Conservation (phyloP, 1,140 invertebrate species). For the Bombus terrestris region DNA sequence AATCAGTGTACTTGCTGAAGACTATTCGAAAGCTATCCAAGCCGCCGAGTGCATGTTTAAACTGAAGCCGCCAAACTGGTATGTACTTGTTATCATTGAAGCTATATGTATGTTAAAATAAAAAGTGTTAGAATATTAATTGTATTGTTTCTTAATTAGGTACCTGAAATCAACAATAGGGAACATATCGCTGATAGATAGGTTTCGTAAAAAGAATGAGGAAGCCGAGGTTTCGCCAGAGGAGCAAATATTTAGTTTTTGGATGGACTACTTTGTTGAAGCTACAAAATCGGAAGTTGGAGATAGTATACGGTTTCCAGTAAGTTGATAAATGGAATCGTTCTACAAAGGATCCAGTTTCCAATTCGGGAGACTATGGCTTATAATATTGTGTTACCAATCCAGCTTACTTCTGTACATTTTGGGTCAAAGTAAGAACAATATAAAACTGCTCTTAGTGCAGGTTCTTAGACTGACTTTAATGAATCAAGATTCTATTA, state of each 20-base stretch:
- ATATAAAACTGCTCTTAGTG: constrained; percentile 66
- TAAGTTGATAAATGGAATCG: constrained; percentile 83
- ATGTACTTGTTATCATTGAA: constrained; percentile 46
- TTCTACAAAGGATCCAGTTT: constrained; percentile 69
- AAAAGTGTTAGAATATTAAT: neutral
- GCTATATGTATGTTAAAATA: neutral
- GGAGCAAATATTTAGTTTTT: constrained; percentile 96
- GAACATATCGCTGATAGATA: constrained; percentile 97
- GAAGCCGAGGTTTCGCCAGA: constrained; percentile 88
- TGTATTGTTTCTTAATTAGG: constrained; percentile 78
- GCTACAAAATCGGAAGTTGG: constrained; percentile 91
- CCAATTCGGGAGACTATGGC: constrained; percentile 68
- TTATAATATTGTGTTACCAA: constrained; percentile 70
- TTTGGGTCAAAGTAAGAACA: constrained; percentile 71
- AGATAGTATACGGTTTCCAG: constrained; percentile 94
- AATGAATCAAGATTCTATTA: constrained; percentile 54
- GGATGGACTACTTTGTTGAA: constrained; percentile 99
- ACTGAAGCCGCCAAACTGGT: constrained; percentile 99
- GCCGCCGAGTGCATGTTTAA: constrained; percentile 99
- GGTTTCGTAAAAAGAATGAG: constrained; percentile 92
- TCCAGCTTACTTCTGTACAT: constrained; percentile 70
- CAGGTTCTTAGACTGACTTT: constrained; percentile 62
- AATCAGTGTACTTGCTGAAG: constrained; percentile 98
- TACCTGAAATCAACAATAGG: constrained; percentile 99
- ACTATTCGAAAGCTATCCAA: constrained; percentile 98